Evolutionary conservation across 1,140 invertebrate genomes (phyloP).

Genomic region (Diorhabda elongata): DNA sequence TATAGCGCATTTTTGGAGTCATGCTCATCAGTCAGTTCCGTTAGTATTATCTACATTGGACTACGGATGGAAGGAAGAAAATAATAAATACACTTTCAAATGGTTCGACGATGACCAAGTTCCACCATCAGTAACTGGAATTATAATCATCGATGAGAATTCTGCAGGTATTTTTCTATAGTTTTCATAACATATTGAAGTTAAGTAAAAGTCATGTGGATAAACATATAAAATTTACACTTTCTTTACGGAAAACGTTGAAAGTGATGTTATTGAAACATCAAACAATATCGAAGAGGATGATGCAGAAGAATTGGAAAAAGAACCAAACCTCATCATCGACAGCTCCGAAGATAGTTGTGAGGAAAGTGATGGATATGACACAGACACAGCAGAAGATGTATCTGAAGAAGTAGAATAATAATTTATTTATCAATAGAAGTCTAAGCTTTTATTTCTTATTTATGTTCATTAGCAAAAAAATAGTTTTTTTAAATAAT

Average conservation of each 20-base stretch:
- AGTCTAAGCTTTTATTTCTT: no score
- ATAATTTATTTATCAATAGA: no score
- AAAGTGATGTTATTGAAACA: slow-evolving; percentile 5
- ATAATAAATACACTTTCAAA: slow-evolving; percentile 13
- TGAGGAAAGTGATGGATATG: no score
- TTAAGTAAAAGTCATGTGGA: slow-evolving; percentile 5
- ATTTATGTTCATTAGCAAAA: no score
- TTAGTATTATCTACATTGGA: background rate
- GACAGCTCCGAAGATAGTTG: background rate
- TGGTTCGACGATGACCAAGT: background rate
- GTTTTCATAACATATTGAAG: slow-evolving; percentile 1
- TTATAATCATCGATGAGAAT: slow-evolving; percentile 3
- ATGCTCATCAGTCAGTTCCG: slow-evolving; percentile 9
- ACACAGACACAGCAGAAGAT: no score
- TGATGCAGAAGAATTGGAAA: slow-evolving; percentile 5
- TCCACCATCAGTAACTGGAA: slow-evolving; percentile 3
- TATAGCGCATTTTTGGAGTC: slow-evolving; percentile 11
- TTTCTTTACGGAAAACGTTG: slow-evolving; percentile 1
- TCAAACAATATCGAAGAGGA: slow-evolving; percentile 1
- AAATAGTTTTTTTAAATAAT: no score
- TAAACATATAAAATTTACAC: background rate
- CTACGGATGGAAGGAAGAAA: background rate
- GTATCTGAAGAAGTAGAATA: no score
- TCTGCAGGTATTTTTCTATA: background rate
- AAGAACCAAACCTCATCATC: background rate